These are phyloP conservation scores for Drosophila stalkeri DNA, from an alignment of 2,888 invertebrate species.

Conservation along the genomic window DNA sequence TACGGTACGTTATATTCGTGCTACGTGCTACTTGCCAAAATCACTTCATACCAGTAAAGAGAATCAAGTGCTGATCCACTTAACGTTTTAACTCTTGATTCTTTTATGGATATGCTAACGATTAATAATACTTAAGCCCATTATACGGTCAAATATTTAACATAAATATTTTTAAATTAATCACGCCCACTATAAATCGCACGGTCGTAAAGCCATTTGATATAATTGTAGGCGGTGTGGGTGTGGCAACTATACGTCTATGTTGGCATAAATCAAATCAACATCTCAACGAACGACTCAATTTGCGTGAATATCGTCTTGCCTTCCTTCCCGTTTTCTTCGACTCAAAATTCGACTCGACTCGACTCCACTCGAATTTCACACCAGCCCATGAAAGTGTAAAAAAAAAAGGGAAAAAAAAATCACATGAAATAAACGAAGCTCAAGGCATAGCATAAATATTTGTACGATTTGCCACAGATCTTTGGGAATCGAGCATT, in stretches of 20 bases:
- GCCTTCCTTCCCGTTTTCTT: constrained; percentile 1
- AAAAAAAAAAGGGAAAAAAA: constrained; percentile 15
- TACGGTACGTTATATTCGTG: too few relatives aligned
- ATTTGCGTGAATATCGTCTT: constrained; percentile 21
- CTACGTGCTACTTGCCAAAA: too few relatives aligned
- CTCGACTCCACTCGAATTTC: constrained; percentile 32
- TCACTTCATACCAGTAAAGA: background rate
- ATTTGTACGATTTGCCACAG: constrained; percentile 34
- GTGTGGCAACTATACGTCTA: constrained; percentile 17
- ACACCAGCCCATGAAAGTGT: constrained; percentile 27
- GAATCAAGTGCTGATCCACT: background rate
- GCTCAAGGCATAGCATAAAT: constrained; percentile 28
- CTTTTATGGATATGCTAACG: constrained; percentile 10
- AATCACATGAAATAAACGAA: background rate
- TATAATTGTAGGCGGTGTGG: background rate
- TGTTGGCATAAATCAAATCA: constrained; percentile 54
- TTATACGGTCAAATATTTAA: constrained; percentile 3
- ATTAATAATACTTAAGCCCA: constrained; percentile 1
- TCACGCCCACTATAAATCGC: constrained; percentile 29
- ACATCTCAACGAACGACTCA: constrained; percentile 46
- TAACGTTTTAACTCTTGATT: background rate
- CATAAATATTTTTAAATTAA: constrained; percentile 23
- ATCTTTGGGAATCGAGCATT: background rate
- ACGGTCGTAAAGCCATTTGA: constrained; percentile 49
- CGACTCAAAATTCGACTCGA: background rate